Evolutionary conservation across 2,888 invertebrate species (phyloP), one percentile per base, ranked within the genome.

Genomic region (Patella caerulea): DNA sequence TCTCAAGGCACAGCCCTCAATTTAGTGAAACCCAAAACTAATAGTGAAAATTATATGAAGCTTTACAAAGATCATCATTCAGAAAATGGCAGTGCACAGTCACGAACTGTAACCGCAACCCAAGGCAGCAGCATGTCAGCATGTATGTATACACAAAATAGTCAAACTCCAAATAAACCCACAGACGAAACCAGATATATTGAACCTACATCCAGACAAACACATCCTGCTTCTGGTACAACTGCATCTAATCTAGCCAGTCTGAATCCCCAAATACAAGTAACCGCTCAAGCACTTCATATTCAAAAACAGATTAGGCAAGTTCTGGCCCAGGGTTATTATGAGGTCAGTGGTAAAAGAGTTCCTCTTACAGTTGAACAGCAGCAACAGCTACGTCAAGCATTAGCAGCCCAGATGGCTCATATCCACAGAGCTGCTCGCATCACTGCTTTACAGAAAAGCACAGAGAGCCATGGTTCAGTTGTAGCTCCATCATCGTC

Each of bases 271-370:
- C 19, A 65, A 19, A 65, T 65, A 24, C 65, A 65, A 14, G 65
- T 24, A 65, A 24, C 65, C 14, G 65, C 65, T 65, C 65, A 65
- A 24, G 65, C 65, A 65, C 19, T 65, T 19, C 65, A 65, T 65
- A 65, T 65, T 65, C 65, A 65, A 24, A 65, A 65, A 24, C 65
- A 65, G 65, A 65, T 65, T 65, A 65, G 65, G 4, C 65, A 65
- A 15, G 65, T 65, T 65, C 65, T 65, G 15, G 65, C 65, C 0
- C 65, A 65, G 24, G 65, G 24, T 11, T 65, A 24, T 24, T 65
- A 65, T 65, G 24, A 24, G 19, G 65, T 65, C 19, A 65, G 24
- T 24, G 65, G 65, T 24, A n/a, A 65, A 19, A 65, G 14, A 14
- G 24, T 65, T 24, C 65, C 65, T 24, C 65, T 65, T 9, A 24